These are phyloP conservation scores for Glossophaga mutica DNA, from an alignment of 2,797 vertebrate genomes.

Conservation along the genomic window DNA sequence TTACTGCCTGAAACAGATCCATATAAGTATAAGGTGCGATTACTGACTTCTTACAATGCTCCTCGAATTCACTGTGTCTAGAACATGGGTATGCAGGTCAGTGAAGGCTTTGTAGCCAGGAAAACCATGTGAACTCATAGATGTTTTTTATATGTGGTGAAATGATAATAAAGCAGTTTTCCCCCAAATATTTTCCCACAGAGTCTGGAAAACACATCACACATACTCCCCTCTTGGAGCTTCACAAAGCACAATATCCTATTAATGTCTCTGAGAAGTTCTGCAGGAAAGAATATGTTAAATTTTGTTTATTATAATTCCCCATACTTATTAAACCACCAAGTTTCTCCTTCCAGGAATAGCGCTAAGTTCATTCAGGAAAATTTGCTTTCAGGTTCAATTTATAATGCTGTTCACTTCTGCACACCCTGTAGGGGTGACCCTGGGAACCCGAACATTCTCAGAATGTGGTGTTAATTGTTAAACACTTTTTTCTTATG, in stretches of 20 bases:
- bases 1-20: background rate
- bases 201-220: background rate
- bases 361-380: background rate
- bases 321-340: background rate
- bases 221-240: background rate
- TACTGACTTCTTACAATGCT: background rate
- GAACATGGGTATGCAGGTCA: background rate
- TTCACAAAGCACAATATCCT: background rate
- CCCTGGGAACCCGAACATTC: background rate
- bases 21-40: background rate
- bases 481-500: background rate
- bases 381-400: constrained; percentile 4
- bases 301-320: background rate
- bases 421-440: background rate
- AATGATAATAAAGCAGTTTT: background rate
- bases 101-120: background rate
- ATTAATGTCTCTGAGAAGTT: background rate
- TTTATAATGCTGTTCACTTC: background rate
- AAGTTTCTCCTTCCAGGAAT: background rate
- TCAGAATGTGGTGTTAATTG: background rate
- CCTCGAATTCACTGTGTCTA: background rate
- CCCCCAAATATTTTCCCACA: background rate
- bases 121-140: background rate
- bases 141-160: background rate
- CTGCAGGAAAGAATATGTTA: background rate